Conservation (phyloP, 2,888 invertebrate genomes). For the Drosophila barbarae region DNA sequence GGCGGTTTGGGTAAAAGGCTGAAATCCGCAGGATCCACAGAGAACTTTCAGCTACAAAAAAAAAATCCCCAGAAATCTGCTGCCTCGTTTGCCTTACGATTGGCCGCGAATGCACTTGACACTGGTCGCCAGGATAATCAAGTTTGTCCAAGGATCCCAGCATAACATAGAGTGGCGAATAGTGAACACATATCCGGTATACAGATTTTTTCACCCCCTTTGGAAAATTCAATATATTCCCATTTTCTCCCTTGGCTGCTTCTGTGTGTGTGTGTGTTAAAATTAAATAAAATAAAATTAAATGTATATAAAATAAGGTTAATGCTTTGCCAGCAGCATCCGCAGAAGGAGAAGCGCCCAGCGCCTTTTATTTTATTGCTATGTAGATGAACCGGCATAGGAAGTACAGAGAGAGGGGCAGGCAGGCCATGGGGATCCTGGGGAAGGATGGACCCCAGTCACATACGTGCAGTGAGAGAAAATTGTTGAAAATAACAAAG, state of each 20-base stretch:
- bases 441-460: conserved; percentile 34
- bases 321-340: conserved; percentile 52
- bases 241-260: not conserved
- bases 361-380: conserved; percentile 69
- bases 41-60: conserved; percentile 21
- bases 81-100: conserved; percentile 51
- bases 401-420: not conserved
- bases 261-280: conserved; percentile 65
- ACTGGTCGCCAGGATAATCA: conserved; percentile 39
- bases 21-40: not conserved
- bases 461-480: conserved; percentile 49
- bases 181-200: conserved; percentile 5
- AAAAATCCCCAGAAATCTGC: conserved; percentile 60
- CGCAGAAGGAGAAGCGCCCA: conserved; percentile 25
- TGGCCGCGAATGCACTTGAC: conserved; percentile 67
- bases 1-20: not conserved
- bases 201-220: conserved; percentile 6
- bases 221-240: conserved; percentile 5
- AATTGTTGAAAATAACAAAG: fast-evolving
- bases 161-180: conserved; percentile 16
- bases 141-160: conserved; percentile 2
- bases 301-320: conserved; percentile 75
- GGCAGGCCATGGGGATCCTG: conserved; percentile 8
- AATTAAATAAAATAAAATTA: conserved; percentile 75
- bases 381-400: conserved; percentile 66